A percentile compares a stretch with the other conserved stretches of the same genome.
Conservation (phyloP, 2,113 vertebrate genomes). For the Oceanites oceanicus region DNA sequence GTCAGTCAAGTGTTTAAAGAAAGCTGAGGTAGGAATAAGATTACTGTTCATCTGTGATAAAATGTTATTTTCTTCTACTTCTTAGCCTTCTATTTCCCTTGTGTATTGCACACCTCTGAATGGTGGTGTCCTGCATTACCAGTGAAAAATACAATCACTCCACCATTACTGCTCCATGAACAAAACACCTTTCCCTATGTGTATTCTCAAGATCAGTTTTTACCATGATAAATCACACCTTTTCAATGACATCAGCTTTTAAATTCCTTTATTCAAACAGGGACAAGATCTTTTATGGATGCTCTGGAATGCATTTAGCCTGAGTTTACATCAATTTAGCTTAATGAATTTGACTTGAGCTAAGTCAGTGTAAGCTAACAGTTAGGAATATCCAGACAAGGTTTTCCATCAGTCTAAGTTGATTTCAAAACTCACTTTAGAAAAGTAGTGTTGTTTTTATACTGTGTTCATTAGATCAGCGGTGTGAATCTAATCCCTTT, state of each 20-base stretch:
- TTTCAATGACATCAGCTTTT: not conserved
- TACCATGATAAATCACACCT: not conserved
- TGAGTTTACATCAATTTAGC: not conserved
- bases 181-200: not conserved
- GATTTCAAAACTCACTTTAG: not conserved
- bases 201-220: not conserved
- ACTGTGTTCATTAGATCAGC: not conserved
- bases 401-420: not conserved
- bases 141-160: not conserved
- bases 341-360: not conserved
- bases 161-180: not conserved
- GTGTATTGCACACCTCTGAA: not conserved
- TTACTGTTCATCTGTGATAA: not conserved
- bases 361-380: not conserved
- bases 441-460: not conserved
- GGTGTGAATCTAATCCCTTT: not conserved
- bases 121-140: not conserved
- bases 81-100: not conserved
- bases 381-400: not conserved
- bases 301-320: not conserved
- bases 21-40: not conserved
- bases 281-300: not conserved
- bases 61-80: not conserved
- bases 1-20: not conserved
- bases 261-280: not conserved